Conservation (phyloP, 2,888 invertebrate species). For the Hybos culiciformis region DNA sequence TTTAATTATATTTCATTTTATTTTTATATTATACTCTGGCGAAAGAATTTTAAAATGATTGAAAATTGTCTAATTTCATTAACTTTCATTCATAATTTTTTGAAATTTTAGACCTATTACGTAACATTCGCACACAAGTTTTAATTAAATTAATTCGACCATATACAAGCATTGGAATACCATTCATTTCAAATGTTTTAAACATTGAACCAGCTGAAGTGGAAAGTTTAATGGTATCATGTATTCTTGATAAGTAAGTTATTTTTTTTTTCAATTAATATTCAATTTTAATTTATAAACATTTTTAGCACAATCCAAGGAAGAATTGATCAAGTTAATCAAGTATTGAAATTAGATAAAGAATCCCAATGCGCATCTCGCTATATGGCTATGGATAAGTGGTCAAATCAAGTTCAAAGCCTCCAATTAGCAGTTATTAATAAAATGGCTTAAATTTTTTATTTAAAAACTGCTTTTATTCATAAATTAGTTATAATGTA, state of each 20-base stretch:
- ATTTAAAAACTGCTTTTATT: no score
- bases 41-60: not conserved
- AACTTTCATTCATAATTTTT: not conserved
- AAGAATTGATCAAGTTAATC: slow-evolving; percentile 86
- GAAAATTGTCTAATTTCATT: not conserved
- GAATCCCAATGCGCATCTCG: slow-evolving; percentile 70
- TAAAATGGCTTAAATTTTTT: slow-evolving; percentile 69
- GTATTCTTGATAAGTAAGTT: slow-evolving; percentile 90
- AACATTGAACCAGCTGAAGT: slow-evolving; percentile 92
- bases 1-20: no score
- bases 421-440: slow-evolving; percentile 83
- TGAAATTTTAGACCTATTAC: slow-evolving; percentile 55
- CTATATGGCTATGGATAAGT: slow-evolving; percentile 88
- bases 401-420: slow-evolving; percentile 81
- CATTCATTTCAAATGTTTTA: slow-evolving; percentile 89
- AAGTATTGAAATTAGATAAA: slow-evolving; percentile 76
- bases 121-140: slow-evolving; percentile 95
- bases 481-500: no score
- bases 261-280: not conserved
- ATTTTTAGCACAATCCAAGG: slow-evolving; percentile 62
- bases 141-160: slow-evolving; percentile 94
- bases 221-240: slow-evolving; percentile 89
- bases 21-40: no score
- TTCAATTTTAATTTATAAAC: not conserved
- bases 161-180: slow-evolving; percentile 95